Evolutionary conservation across 1,140 invertebrate genomes (phyloP).

Genomic region (Sinonovacula constricta): DNA sequence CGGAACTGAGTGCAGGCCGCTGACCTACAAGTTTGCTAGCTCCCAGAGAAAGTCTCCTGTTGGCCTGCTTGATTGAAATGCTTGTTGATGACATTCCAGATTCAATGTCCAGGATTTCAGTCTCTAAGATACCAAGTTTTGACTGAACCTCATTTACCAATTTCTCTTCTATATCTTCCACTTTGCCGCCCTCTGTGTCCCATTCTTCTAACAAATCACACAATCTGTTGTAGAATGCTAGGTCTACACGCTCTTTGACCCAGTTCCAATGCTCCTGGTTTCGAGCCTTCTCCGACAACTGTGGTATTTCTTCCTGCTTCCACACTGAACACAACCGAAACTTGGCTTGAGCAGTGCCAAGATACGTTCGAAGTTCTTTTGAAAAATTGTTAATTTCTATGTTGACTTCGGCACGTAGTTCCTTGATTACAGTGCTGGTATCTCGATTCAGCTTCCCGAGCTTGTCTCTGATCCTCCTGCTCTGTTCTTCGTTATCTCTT

Average conservation of each 20-base stretch:
- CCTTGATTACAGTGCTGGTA: conserved; percentile 44
- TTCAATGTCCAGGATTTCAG: conserved; percentile 31
- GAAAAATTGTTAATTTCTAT: conserved; percentile 11
- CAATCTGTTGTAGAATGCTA: conserved; percentile 26
- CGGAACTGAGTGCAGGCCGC: not conserved
- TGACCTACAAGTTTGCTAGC: too few species aligned
- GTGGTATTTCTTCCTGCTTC: conserved; percentile 16
- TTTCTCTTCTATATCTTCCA: conserved; percentile 6
- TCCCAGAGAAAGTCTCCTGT: not conserved
- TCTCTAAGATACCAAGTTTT: conserved; percentile 29
- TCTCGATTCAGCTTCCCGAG: conserved; percentile 52
- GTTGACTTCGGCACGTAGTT: conserved; percentile 34
- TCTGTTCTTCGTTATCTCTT: conserved; percentile 51
- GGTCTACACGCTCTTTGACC: conserved; percentile 32
- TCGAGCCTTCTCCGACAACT: not conserved
- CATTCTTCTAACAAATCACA: conserved; percentile 33
- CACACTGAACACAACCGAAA: conserved; percentile 16
- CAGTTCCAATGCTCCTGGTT: conserved; percentile 16
- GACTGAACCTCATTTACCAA: conserved; percentile 17
- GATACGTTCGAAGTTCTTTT: conserved; percentile 2
- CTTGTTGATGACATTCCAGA: not conserved
- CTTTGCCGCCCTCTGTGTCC: conserved; percentile 23
- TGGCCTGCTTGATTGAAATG: not conserved
- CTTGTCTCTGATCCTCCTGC: conserved; percentile 33
- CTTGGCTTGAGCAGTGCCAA: conserved; percentile 3